Base-by-base conservation (phyloP, 2,888 invertebrate genomes). In the Ethmia dodecea region DNA sequence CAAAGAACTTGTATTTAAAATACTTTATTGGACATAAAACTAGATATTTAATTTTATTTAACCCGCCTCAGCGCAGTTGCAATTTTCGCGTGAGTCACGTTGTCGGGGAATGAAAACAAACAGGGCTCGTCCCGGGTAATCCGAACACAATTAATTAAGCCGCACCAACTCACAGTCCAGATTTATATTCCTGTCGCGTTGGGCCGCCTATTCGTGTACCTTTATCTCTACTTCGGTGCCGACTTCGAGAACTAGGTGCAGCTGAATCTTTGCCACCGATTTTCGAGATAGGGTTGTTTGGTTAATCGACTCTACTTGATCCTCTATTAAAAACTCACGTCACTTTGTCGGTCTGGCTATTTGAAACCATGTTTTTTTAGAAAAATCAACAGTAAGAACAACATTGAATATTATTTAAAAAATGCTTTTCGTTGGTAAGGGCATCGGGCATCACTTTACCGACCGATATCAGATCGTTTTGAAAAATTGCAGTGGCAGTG, bases 131-230 rank as follows among this genome's bases (percentile, higher is more conserved):
- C 35, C 42, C 44, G 33, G 48, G 67, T 66, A 73, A 72, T 68
- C 66, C 65, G 64, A 72, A 72, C 62, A 64, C 72, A 76, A 80
- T 79, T 80, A 80, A 80, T 80, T 74, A 72, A 65, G 59, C 60
- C 59, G 54, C 60, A 58, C 61, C 50, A 76, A 72, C 66, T 73
- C 70, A 68, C 72, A 63, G 59, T 60, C 52, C 56, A 67, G 63
- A 79, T 79, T 78, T 77, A 71, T 76, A 77, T 78, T 77, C 77
- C 50, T 40, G 52, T 45, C 60, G 54, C 54, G 62, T 58, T 22
- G 30, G n/a, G 41, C 47, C 51, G 47, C 51, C 46, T 52, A 56
- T 62, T 58, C 68, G 65, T 55, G 55, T 47, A 52, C 47, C 45
- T 48, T 51, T 50, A 50, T 26, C 20, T 59, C 51, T 58, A 55